A percentile compares a stretch with the other conserved stretches of the same genome.
Evolutionary conservation across 1,140 invertebrate species (phyloP).

Genomic region (Globodera ellingtonae): DNA sequence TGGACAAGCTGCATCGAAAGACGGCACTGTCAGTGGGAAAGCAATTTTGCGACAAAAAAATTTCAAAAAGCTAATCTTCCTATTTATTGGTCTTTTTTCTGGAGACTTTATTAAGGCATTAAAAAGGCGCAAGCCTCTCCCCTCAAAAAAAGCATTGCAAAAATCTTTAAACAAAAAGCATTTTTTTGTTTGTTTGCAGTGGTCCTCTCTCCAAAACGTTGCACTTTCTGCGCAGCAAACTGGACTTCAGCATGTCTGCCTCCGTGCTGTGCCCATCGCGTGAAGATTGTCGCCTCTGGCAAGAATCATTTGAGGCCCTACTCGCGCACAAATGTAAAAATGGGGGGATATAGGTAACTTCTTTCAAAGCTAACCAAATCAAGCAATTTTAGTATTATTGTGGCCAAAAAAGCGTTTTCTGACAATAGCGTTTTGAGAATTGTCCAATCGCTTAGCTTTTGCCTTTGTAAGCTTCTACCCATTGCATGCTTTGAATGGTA

Average conservation of each 20-base stretch:
- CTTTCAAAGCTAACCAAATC: too few species aligned
- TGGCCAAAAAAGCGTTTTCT: too few species aligned
- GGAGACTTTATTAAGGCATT: background rate
- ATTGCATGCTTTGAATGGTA: too few species aligned
- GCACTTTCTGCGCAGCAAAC: constrained; percentile 39
- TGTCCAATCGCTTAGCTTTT: too few species aligned
- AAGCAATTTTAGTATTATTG: too few species aligned
- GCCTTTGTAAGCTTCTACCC: too few species aligned
- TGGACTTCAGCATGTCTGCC: constrained; percentile 45
- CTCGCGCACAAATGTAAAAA: constrained; percentile 47
- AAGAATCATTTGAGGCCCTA: constrained; percentile 51
- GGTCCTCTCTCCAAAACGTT: constrained; percentile 44
- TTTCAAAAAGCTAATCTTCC: too few species aligned
- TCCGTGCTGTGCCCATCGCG: constrained; percentile 45
- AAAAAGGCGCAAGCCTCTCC: too few species aligned
- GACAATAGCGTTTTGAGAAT: too few species aligned
- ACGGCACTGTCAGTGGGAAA: background rate
- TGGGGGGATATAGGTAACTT: too few species aligned
- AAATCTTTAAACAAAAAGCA: background rate
- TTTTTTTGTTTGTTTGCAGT: constrained; percentile 22
- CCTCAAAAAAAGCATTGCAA: too few species aligned
- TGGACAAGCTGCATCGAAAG: background rate
- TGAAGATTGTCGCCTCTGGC: constrained; percentile 48
- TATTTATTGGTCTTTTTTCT: background rate
- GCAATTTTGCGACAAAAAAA: background rate